phyloP scores from a whole-genome alignment of 2,888 invertebrate genomes.

The Leucozona laternaria region DNA sequence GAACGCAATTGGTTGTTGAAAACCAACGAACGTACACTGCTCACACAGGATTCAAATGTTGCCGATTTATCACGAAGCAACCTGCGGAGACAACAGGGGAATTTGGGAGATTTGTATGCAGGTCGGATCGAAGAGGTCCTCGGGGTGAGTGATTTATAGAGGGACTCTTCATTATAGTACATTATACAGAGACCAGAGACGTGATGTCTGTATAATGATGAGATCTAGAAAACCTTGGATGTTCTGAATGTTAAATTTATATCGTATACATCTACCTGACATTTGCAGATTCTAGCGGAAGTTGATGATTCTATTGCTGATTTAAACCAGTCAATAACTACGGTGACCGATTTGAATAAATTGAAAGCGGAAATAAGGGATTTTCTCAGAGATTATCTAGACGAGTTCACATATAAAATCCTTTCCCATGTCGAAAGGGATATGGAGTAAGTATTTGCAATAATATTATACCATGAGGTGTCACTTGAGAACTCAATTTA shows the following conservation, averaged over 20 bases:
- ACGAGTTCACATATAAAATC: slow-evolving; percentile 83
- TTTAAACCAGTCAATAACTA: slow-evolving; percentile 77
- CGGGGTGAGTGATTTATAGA: slow-evolving; percentile 78
- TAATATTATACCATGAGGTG: slow-evolving; percentile 16
- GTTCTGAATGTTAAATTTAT: slow-evolving; percentile 43
- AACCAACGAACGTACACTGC: slow-evolving; percentile 82
- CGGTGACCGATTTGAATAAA: slow-evolving; percentile 79
- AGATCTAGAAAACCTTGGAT: background rate
- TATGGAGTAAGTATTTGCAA: slow-evolving; percentile 81
- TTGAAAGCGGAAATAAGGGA: slow-evolving; percentile 82
- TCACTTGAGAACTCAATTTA: slow-evolving; percentile 33
- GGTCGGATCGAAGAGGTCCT: slow-evolving; percentile 81
- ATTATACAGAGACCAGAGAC: background rate
- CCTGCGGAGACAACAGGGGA: slow-evolving; percentile 81
- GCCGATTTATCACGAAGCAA: slow-evolving; percentile 80
- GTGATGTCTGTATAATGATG: background rate
- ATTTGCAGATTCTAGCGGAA: slow-evolving; percentile 81
- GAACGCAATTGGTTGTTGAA: slow-evolving; percentile 83
- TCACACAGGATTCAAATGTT: slow-evolving; percentile 82
- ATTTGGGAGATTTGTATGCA: slow-evolving; percentile 82
- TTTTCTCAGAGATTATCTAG: slow-evolving; percentile 80
- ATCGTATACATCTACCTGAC: background rate
- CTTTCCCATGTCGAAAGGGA: slow-evolving; percentile 83
- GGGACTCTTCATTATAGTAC: slow-evolving; percentile 28
- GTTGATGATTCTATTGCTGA: slow-evolving; percentile 80